A percentile compares a stretch with the other conserved stretches of the same genome.
Conservation (phyloP, 2,797 vertebrate genomes). For the Halcyon smyrnensis region DNA sequence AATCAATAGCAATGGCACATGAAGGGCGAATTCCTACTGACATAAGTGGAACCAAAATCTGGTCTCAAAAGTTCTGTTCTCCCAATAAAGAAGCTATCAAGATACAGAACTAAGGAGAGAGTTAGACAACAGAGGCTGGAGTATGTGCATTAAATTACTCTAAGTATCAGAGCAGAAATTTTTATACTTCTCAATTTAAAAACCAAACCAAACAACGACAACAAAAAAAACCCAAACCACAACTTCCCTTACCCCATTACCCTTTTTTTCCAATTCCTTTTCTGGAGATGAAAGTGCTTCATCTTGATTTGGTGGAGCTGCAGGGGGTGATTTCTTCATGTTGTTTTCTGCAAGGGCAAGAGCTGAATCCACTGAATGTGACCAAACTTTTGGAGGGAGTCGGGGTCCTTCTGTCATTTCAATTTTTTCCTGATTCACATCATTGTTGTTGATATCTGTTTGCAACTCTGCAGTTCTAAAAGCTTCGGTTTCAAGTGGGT, state of each 20-base stretch:
- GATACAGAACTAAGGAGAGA: background rate
- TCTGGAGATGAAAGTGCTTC: background rate
- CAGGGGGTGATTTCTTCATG: conserved; percentile 10
- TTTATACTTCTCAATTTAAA: background rate
- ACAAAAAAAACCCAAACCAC: no score
- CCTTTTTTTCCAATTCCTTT: conserved; percentile 42
- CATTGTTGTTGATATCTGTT: background rate
- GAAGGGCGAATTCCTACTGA: background rate
- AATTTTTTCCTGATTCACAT: conserved; percentile 59
- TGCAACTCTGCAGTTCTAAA: background rate
- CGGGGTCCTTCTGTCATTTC: conserved; percentile 69
- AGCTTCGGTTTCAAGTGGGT: conserved; percentile 32
- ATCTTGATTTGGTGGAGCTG: background rate
- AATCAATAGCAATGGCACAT: background rate
- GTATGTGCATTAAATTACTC: background rate
- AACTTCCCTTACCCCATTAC: conserved; percentile 64
- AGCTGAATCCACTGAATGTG: conserved; percentile 41
- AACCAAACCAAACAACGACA: no score
- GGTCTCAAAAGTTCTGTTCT: background rate
- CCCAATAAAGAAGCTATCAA: background rate
- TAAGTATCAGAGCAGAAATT: background rate
- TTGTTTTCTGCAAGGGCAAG: conserved; percentile 26
- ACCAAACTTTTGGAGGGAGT: conserved; percentile 48
- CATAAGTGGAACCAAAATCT: background rate
- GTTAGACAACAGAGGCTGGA: background rate